phyloP scores from a whole-genome alignment of 92 coral and sea anemone genomes.

The Parazoanthus swiftii region DNA sequence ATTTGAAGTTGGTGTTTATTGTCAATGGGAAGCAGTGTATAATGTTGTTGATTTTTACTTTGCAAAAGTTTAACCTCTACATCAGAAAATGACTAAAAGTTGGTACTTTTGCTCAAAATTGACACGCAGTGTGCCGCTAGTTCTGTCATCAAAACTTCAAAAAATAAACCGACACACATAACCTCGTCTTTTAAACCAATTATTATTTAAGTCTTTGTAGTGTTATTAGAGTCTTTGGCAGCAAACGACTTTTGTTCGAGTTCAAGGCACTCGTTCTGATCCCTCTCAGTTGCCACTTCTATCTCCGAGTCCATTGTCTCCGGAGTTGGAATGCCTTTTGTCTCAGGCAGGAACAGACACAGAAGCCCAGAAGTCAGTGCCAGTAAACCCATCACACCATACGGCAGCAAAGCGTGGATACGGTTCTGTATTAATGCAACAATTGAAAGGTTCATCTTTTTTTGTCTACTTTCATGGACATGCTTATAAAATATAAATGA shows the following conservation, averaged over 20 bases:
- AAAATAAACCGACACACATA: no score
- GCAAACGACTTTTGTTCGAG: background rate
- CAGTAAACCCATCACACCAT: constrained; percentile 18
- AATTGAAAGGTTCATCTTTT: background rate
- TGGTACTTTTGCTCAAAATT: no score
- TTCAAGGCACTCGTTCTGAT: background rate
- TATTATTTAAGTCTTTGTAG: background rate
- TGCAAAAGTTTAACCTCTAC: no score
- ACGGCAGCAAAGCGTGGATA: constrained; percentile 18
- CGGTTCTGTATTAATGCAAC: constrained; percentile 13
- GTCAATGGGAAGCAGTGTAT: no score
- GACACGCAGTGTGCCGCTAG: no score
- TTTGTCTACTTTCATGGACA: background rate
- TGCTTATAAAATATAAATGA: background rate
- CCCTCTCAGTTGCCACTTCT: background rate
- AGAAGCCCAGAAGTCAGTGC: constrained; percentile 10
- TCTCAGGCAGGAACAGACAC: constrained; percentile 18
- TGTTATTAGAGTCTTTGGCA: background rate
- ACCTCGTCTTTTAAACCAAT: background rate
- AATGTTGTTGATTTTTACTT: no score
- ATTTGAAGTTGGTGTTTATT: no score
- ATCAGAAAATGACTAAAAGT: no score
- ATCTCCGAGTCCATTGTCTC: constrained; percentile 15
- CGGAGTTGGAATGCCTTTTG: constrained; percentile 12
- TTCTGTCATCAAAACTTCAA: no score